These are phyloP conservation scores for Misgurnus anguillicaudatus DNA, from an alignment of 2,113 vertebrate species.

Conservation along the genomic window DNA sequence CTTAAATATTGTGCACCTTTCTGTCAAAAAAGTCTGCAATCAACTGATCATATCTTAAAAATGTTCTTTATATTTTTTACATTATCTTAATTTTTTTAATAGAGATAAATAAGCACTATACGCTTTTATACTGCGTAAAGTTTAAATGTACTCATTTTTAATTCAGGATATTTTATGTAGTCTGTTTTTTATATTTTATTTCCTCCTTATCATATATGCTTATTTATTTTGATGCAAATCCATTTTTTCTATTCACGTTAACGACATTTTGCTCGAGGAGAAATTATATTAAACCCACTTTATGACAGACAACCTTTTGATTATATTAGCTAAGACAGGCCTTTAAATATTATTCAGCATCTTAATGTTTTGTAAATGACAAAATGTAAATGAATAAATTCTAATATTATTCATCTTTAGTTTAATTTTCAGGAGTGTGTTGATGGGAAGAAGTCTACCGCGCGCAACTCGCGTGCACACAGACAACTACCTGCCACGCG, in stretches of 20 bases:
- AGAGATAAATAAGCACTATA: background rate
- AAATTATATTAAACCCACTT: background rate
- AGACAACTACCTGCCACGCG: background rate
- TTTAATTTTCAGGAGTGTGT: background rate
- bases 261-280: background rate
- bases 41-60: background rate
- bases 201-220: background rate
- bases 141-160: background rate
- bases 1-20: background rate
- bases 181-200: background rate
- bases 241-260: background rate
- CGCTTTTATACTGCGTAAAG: background rate
- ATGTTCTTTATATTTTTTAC: background rate
- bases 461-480: background rate
- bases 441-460: background rate
- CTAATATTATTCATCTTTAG: background rate
- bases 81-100: background rate
- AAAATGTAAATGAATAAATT: background rate
- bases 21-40: background rate
- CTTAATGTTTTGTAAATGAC: background rate
- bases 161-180: background rate
- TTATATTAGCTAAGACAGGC: background rate
- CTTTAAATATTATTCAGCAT: background rate
- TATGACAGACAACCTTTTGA: background rate
- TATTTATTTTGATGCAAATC: background rate